phyloP scores from a whole-genome alignment of 2,888 invertebrate species.

The Leptopterna dolabrata region DNA sequence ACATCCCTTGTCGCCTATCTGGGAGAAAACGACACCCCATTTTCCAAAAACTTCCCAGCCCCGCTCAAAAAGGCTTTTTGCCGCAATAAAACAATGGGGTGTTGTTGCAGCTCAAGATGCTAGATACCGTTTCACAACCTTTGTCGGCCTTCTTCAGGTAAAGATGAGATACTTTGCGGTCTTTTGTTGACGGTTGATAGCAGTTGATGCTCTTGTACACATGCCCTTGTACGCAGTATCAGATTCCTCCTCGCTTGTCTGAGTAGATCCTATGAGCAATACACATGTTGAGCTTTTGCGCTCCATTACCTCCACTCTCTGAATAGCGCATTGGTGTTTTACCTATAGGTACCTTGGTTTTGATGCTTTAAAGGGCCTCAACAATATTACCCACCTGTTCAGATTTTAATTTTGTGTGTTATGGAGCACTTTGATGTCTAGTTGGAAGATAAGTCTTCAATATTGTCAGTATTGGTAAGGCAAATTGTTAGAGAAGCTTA shows the following conservation, averaged over 20 bases:
- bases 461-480: no score
- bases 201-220: constrained; percentile 1
- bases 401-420: no score
- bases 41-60: background rate
- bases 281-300: constrained; percentile 23
- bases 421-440: no score
- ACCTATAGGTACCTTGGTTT: background rate
- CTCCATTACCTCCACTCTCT: background rate
- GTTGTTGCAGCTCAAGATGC: constrained; percentile 34
- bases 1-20: background rate
- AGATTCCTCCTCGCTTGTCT: constrained; percentile 9
- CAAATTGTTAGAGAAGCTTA: no score
- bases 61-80: background rate
- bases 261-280: background rate
- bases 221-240: constrained; percentile 29
- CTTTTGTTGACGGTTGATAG: constrained; percentile 45
- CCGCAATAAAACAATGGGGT: constrained; percentile 42
- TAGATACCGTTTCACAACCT: constrained; percentile 33
- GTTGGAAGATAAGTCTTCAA: no score
- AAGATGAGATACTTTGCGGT: constrained; percentile 29
- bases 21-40: constrained; percentile 34
- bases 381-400: background rate
- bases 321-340: background rate
- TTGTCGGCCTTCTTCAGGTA: constrained; percentile 33
- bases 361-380: background rate